These are phyloP conservation scores for Drosophila testacea DNA, from an alignment of 2,888 invertebrate genomes.

Conservation along the genomic window DNA sequence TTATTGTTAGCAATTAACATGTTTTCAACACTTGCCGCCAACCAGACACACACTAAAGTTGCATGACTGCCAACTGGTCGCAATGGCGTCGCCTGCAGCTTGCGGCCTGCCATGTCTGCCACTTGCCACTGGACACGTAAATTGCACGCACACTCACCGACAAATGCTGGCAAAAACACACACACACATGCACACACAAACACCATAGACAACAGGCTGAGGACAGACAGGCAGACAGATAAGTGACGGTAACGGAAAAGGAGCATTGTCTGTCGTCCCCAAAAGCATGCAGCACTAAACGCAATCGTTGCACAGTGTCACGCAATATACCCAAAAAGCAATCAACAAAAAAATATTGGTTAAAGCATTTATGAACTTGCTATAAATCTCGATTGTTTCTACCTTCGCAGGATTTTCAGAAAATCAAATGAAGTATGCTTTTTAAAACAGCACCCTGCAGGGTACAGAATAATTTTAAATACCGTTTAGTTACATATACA, in stretches of 20 bases:
- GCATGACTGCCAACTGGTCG: slow-evolving; percentile 58
- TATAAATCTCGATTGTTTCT: too few relatives aligned
- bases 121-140: slow-evolving; percentile 67
- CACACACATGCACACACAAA: background rate
- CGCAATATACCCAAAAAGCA: background rate
- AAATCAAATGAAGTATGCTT: too few relatives aligned
- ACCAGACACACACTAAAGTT: slow-evolving; percentile 45
- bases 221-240: slow-evolving; percentile 1
- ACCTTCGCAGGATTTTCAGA: too few relatives aligned
- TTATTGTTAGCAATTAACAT: slow-evolving; percentile 78
- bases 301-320: slow-evolving; percentile 40
- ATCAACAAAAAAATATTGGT: too few relatives aligned
- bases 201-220: slow-evolving; percentile 2
- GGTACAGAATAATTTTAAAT: too few relatives aligned
- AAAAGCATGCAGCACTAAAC: slow-evolving; percentile 50
- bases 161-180: slow-evolving; percentile 9
- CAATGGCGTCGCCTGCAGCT: slow-evolving; percentile 66
- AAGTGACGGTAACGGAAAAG: slow-evolving; percentile 39
- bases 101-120: slow-evolving; percentile 62
- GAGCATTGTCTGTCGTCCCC: slow-evolving; percentile 50
- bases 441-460: too few relatives aligned
- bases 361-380: too few relatives aligned
- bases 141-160: slow-evolving; percentile 50
- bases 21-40: slow-evolving; percentile 75
- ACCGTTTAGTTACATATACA: too few relatives aligned